Evolutionary conservation across 2,113 vertebrate species (phyloP).

Genomic region (Cynopterus brachyotis): DNA sequence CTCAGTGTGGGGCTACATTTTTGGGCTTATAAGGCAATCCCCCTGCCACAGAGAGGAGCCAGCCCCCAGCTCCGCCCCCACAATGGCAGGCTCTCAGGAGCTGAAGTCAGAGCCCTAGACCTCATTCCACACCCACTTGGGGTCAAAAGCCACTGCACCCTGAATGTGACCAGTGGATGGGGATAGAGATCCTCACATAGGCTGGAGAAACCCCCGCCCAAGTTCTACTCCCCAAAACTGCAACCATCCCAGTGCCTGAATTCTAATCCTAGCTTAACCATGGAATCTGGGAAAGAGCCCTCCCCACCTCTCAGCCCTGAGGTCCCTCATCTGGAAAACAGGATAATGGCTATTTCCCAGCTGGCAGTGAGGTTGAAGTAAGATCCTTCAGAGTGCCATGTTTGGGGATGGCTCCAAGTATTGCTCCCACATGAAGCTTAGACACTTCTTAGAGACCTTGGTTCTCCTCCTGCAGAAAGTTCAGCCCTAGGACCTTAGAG

Average conservation of each 20-base stretch:
- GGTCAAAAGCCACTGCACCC: slow-evolving; percentile 42
- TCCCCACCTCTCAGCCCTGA: not conserved
- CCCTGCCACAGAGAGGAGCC: slow-evolving; percentile 60
- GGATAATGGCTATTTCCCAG: not conserved
- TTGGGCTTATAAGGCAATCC: slow-evolving; percentile 88
- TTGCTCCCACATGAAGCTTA: not conserved
- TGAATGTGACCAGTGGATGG: not conserved
- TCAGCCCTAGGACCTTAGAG: not conserved
- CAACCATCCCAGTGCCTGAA: not conserved
- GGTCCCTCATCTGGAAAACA: not conserved
- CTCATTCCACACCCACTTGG: not conserved
- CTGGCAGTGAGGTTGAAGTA: not conserved
- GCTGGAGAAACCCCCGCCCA: not conserved
- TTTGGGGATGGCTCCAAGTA: not conserved
- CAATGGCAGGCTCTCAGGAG: not conserved
- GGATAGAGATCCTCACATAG: not conserved
- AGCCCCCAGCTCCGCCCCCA: slow-evolving; percentile 40
- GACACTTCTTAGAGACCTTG: not conserved
- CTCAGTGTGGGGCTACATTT: slow-evolving; percentile 75
- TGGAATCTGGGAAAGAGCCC: not conserved
- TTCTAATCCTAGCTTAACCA: not conserved
- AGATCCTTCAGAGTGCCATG: not conserved
- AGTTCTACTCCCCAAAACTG: not conserved
- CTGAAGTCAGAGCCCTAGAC: not conserved
- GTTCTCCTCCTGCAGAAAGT: not conserved